Conservation (phyloP, 2,113 vertebrate species). For the Campylorhamphus procurvoides region DNA sequence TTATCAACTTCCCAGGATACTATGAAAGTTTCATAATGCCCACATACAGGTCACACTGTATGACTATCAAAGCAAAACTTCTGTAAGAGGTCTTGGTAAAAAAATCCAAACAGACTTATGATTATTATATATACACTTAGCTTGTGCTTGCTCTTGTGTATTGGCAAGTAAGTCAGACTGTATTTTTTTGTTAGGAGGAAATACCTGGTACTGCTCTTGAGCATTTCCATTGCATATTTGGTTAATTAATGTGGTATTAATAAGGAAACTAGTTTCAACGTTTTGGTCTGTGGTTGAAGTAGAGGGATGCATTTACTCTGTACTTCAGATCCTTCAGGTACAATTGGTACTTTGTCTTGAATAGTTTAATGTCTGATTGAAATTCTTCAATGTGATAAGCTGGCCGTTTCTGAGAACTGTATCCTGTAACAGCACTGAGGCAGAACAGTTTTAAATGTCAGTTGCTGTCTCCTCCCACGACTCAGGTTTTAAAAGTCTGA, state of each 20-base stretch:
- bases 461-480: neutral
- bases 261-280: neutral
- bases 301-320: neutral
- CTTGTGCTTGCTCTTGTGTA: neutral
- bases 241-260: neutral
- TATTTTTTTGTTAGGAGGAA: neutral
- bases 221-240: neutral
- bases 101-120: neutral
- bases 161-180: neutral
- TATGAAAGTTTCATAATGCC: neutral
- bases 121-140: neutral
- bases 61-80: neutral
- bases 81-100: neutral
- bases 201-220: neutral
- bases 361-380: neutral
- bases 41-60: neutral
- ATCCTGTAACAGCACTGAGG: neutral
- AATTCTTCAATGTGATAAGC: neutral
- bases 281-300: neutral
- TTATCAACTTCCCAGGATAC: neutral
- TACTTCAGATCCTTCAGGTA: neutral
- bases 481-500: neutral
- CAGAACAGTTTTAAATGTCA: neutral
- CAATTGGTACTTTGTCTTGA: neutral
- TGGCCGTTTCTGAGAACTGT: neutral